A percentile compares a stretch with the other conserved stretches of the same genome.
Conservation (phyloP, 2,113 vertebrate genomes). For the Hemiscyllium ocellatum region DNA sequence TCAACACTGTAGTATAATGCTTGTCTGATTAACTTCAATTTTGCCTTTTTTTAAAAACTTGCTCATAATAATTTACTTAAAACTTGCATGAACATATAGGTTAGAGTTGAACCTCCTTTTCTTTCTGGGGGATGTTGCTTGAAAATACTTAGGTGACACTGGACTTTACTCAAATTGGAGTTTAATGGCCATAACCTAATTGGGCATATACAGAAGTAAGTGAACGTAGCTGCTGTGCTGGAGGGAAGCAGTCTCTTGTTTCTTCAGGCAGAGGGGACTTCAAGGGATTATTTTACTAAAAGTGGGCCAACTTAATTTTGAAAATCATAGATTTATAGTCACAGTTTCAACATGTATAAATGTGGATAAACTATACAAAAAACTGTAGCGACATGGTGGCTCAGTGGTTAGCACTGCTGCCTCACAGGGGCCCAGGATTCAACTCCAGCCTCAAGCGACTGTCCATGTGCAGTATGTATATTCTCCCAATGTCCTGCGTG, state of each 20-base stretch:
- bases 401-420: too few relatives aligned
- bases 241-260: not conserved
- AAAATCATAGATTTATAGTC: not conserved
- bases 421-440: too few relatives aligned
- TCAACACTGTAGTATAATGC: not conserved
- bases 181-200: not conserved
- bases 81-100: not conserved
- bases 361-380: not conserved
- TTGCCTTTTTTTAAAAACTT: not conserved
- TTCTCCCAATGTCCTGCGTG: too few relatives aligned
- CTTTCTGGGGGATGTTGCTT: not conserved
- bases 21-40: not conserved
- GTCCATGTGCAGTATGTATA: too few relatives aligned
- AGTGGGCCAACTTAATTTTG: not conserved
- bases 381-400: too few relatives aligned
- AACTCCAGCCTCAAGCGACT: too few relatives aligned
- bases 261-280: not conserved
- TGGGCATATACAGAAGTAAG: not conserved
- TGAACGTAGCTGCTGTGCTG: not conserved
- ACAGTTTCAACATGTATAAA: not conserved
- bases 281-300: not conserved
- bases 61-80: not conserved
- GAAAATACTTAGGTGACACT: not conserved
- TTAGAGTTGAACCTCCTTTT: not conserved
- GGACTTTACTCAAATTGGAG: not conserved